Evolutionary conservation across 53 echinoderm and acorn worm genomes (phyloP).

Genomic region (Crossaster papposus): DNA sequence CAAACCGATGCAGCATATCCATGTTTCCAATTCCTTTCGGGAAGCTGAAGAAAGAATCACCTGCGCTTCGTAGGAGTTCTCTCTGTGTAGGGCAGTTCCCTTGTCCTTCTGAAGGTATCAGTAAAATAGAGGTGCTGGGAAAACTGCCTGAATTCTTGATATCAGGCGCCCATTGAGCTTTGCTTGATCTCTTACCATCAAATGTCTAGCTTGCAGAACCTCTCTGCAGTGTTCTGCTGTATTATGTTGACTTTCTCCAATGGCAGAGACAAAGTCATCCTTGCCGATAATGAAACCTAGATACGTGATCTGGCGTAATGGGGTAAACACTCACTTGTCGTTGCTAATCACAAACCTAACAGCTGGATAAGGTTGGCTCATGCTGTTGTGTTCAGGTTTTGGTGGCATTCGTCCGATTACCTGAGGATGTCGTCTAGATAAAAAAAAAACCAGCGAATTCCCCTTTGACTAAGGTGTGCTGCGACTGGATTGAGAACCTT

Average conservation of each 20-base stretch:
- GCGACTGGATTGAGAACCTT: no score
- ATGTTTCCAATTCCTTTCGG: constrained; percentile 37
- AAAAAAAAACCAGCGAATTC: no score
- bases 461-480: no score
- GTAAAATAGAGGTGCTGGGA: constrained; percentile 43
- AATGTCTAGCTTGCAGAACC: not conserved
- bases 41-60: constrained; percentile 28
- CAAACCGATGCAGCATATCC: constrained; percentile 23
- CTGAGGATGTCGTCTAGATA: no score
- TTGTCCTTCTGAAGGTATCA: constrained; percentile 9
- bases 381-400: not conserved
- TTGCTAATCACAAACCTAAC: not conserved
- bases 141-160: constrained; percentile 27
- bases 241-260: not conserved
- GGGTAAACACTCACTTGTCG: not conserved
- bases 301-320: not conserved
- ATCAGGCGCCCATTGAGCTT: not conserved
- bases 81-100: constrained; percentile 9
- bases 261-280: constrained; percentile 16
- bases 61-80: constrained; percentile 13
- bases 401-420: constrained; percentile 3
- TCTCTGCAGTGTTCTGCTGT: not conserved
- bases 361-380: not conserved
- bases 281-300: constrained; percentile 44
- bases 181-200: not conserved